phyloP scores from a whole-genome alignment of 2,888 invertebrate species.

The Plagodis dolabraria region DNA sequence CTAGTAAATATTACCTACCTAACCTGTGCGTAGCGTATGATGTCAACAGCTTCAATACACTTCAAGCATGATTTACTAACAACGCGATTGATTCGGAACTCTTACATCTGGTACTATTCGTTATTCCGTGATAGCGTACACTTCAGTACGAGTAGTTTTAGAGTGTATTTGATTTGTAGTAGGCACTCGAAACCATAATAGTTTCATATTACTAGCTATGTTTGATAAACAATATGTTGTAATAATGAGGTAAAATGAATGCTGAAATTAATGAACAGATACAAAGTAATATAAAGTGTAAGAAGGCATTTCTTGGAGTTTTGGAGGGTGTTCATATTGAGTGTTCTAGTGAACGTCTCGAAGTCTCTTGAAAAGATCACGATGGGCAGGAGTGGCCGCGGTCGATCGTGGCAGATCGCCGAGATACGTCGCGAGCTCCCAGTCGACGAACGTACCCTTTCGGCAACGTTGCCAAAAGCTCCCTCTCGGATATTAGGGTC shows the following conservation, averaged over 20 bases:
- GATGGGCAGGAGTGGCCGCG: slow-evolving; percentile 57
- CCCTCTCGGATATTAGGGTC: slow-evolving; percentile 31
- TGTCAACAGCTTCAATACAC: slow-evolving; percentile 35
- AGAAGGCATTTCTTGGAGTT: slow-evolving; percentile 7
- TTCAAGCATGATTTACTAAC: slow-evolving; percentile 42
- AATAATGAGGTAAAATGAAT: slow-evolving; percentile 8
- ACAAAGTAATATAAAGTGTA: slow-evolving; percentile 7
- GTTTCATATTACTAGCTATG: slow-evolving; percentile 21
- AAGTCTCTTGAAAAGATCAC: slow-evolving; percentile 57
- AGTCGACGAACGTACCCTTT: slow-evolving; percentile 39
- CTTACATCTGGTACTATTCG: background rate
- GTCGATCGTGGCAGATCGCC: slow-evolving; percentile 68
- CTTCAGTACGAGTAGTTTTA: slow-evolving; percentile 38
- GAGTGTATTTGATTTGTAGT: slow-evolving; percentile 35
- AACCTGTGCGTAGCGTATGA: slow-evolving; percentile 32
- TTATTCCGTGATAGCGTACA: slow-evolving; percentile 22
- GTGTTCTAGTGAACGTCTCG: slow-evolving; percentile 48
- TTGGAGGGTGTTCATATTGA: slow-evolving; percentile 18
- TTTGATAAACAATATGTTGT: slow-evolving; percentile 8
- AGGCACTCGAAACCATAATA: slow-evolving; percentile 14
- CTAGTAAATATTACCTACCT: slow-evolving; percentile 12
- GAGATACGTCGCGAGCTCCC: slow-evolving; percentile 66
- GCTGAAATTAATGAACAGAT: slow-evolving; percentile 5
- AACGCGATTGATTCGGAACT: slow-evolving; percentile 40
- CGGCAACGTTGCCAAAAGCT: slow-evolving; percentile 29